Evolutionary conservation across 1,140 invertebrate genomes (phyloP).

Genomic region (Antheraea pernyi): DNA sequence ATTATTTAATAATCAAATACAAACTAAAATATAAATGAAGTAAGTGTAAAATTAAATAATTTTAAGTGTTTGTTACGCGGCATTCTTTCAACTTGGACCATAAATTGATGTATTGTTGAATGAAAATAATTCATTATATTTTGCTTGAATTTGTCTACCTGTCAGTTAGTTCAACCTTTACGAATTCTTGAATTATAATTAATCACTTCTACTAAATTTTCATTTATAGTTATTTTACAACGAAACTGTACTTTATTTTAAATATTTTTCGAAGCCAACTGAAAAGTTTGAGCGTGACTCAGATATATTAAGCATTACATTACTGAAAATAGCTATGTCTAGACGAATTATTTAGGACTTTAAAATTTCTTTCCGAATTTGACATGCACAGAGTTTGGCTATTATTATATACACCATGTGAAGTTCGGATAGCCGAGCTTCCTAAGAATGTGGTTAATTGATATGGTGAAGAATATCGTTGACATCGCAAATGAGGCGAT

Average conservation of each 20-base stretch:
- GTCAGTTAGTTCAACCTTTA: slow-evolving; percentile 10
- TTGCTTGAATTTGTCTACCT: slow-evolving; percentile 10
- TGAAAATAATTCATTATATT: slow-evolving; percentile 17
- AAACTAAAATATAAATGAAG: neutral
- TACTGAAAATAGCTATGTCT: neutral
- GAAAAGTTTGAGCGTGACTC: neutral
- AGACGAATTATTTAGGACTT: neutral
- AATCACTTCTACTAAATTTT: neutral
- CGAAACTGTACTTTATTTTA: neutral
- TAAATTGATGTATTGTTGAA: slow-evolving; percentile 9
- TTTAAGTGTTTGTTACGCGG: too few species aligned
- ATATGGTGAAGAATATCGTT: too few species aligned
- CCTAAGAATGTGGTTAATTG: too few species aligned
- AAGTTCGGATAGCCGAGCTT: too few species aligned
- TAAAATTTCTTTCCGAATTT: neutral
- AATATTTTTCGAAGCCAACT: neutral
- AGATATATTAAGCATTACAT: neutral
- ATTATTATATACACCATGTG: too few species aligned
- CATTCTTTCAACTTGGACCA: slow-evolving; percentile 2
- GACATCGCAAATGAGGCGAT: too few species aligned
- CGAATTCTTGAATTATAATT: slow-evolving; percentile 1
- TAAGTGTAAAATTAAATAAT: neutral
- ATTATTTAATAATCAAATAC: neutral
- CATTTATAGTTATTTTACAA: neutral
- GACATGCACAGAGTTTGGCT: too few species aligned